These are phyloP conservation scores for Poecile montanus DNA, from an alignment of 2,797 vertebrate species.

Conservation along the genomic window DNA sequence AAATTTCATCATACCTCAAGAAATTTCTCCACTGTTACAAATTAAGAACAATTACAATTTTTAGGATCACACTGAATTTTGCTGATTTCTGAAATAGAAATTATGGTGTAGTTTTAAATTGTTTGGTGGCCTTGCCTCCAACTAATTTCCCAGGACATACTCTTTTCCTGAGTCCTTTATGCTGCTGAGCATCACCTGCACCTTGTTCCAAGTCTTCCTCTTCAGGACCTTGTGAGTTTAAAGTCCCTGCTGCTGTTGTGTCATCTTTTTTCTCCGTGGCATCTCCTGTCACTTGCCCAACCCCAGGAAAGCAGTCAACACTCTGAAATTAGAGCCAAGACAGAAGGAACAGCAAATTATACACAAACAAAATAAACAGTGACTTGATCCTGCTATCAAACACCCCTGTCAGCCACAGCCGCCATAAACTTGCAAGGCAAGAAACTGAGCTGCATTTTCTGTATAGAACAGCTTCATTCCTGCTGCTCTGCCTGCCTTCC, in stretches of 20 bases:
- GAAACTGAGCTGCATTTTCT: not conserved
- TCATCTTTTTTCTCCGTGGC: not conserved
- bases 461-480: not conserved
- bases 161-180: not conserved
- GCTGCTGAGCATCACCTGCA: not conserved
- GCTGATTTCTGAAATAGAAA: not conserved
- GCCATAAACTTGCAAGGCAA: not conserved
- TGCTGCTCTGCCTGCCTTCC: not conserved
- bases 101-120: not conserved
- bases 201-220: not conserved
- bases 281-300: not conserved
- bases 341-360: not conserved
- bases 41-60: not conserved
- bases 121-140: not conserved
- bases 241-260: not conserved
- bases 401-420: not conserved
- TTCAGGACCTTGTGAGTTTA: not conserved
- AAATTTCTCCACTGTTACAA: not conserved
- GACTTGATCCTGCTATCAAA: not conserved
- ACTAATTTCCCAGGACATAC: not conserved
- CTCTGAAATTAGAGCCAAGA: constrained; percentile 64
- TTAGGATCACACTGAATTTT: not conserved
- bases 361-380: not conserved
- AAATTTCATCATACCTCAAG: not conserved
- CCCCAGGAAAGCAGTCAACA: not conserved